A percentile compares a stretch with the other conserved stretches of the same genome.
phyloP scores from a whole-genome alignment of 2,113 vertebrate species.

The Archocentrus centrarchus region DNA sequence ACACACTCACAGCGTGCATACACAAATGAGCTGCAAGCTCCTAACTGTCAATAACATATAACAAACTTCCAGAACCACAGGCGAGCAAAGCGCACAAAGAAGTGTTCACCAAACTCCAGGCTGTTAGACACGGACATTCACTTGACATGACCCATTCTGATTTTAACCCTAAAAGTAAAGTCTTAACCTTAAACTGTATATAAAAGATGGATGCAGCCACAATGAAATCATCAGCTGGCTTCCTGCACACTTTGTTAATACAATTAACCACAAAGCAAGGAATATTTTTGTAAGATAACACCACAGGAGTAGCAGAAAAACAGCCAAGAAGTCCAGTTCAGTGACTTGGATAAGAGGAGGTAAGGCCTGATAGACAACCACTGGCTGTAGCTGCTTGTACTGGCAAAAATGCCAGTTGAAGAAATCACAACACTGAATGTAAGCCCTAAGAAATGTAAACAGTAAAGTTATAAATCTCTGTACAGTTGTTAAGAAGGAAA shows the following conservation, averaged over 20 bases:
- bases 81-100: not conserved
- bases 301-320: not conserved
- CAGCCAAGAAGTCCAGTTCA: not conserved
- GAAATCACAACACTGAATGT: not conserved
- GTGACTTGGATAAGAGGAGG: not conserved
- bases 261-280: not conserved
- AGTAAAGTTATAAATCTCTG: not conserved
- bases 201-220: not conserved
- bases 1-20: not conserved
- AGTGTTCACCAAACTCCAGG: conserved; percentile 20
- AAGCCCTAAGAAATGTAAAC: not conserved
- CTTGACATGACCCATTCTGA: not conserved
- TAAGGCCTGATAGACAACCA: not conserved
- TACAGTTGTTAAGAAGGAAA: not conserved
- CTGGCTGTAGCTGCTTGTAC: not conserved
- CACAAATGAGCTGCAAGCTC: not conserved
- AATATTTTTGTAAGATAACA: not conserved
- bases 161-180: not conserved
- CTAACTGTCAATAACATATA: not conserved
- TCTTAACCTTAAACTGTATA: not conserved
- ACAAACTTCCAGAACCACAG: conserved; percentile 26
- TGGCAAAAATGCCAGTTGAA: not conserved
- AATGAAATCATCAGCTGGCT: too few species aligned
- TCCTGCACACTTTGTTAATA: not conserved
- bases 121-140: not conserved